phyloP scores from a whole-genome alignment of 2,113 vertebrate genomes.

The Sapajus apella region DNA sequence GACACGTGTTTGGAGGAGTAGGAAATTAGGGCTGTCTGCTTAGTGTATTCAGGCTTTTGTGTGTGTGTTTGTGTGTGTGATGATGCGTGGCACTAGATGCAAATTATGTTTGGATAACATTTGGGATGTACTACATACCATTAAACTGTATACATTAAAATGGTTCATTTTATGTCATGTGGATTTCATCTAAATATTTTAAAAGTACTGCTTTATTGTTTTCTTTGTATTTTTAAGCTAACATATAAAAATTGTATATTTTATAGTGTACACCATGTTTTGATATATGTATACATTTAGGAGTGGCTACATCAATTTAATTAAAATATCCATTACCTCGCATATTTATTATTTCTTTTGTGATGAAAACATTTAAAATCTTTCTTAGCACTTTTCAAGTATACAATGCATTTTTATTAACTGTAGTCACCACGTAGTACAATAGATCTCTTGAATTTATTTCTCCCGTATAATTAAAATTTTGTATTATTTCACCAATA shows the following conservation, averaged over 20 bases:
- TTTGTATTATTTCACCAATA: background rate
- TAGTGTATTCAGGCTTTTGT: background rate
- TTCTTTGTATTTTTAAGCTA: background rate
- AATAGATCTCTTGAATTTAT: background rate
- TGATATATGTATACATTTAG: background rate
- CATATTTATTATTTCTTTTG: background rate
- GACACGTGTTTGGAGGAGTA: background rate
- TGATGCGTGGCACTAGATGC: background rate
- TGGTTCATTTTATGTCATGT: background rate
- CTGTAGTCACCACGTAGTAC: background rate
- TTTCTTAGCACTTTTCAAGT: background rate
- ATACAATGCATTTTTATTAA: background rate
- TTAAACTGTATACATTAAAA: background rate
- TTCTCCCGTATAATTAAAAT: background rate
- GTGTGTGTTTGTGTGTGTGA: background rate
- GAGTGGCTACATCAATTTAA: background rate
- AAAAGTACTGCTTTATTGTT: background rate
- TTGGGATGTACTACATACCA: background rate
- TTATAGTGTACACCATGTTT: background rate
- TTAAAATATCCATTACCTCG: background rate
- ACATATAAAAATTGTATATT: background rate
- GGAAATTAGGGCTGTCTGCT: background rate
- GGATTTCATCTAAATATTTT: background rate
- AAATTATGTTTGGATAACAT: background rate
- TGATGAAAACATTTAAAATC: background rate